Conservation (phyloP, 2,888 invertebrate genomes). For the Meiosimyza decipiens region DNA sequence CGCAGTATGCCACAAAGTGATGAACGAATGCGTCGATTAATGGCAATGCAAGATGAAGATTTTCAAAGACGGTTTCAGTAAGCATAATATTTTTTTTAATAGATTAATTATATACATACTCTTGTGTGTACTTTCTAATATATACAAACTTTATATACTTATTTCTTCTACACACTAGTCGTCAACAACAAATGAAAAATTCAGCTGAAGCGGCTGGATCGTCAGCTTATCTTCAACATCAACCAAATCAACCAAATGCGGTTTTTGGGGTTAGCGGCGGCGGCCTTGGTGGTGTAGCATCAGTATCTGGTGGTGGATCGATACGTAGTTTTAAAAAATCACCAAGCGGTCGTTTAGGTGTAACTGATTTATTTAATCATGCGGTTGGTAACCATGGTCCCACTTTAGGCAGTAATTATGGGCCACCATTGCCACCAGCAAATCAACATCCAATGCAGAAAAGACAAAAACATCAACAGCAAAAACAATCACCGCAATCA, state of each 20-base stretch:
- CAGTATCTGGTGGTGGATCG: conserved; percentile 53
- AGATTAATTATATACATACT: background rate
- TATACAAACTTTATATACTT: conserved; percentile 7
- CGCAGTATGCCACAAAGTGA: conserved; percentile 60
- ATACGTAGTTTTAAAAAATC: conserved; percentile 57
- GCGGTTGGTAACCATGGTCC: conserved; percentile 48
- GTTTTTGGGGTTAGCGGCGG: conserved; percentile 66
- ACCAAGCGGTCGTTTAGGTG: conserved; percentile 61
- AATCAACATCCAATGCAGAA: conserved; percentile 62
- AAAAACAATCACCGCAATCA: conserved; percentile 56
- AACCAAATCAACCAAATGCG: conserved; percentile 50
- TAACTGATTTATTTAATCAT: conserved; percentile 55
- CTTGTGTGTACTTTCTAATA: too few species aligned
- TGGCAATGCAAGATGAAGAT: conserved; percentile 62
- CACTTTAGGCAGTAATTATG: conserved; percentile 35
- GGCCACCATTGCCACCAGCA: conserved; percentile 62
- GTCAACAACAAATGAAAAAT: conserved; percentile 57
- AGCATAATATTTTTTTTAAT: conserved; percentile 45
- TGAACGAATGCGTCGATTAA: conserved; percentile 61
- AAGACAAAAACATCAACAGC: conserved; percentile 55
- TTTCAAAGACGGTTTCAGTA: conserved; percentile 63
- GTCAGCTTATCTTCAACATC: conserved; percentile 42
- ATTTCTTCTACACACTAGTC: conserved; percentile 44
- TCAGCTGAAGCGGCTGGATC: conserved; percentile 45
- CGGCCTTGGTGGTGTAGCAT: conserved; percentile 41